Conservation (phyloP, 2,113 vertebrate genomes). For the Ceyx cyanopectus region DNA sequence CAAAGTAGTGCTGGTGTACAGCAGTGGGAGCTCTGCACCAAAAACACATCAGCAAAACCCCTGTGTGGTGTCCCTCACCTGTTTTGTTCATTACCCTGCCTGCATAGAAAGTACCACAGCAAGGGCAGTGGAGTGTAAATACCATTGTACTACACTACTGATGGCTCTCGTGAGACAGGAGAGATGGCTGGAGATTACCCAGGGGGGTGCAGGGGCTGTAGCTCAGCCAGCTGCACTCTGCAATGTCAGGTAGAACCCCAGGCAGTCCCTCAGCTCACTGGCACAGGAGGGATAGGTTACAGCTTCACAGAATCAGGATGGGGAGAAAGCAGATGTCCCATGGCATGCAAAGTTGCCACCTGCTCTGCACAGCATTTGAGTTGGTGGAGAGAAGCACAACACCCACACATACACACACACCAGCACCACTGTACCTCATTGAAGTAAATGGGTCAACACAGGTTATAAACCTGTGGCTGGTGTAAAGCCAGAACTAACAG, state of each 20-base stretch:
- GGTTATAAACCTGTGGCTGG: background rate
- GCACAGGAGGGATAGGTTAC: accelerated
- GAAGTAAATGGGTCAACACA: background rate
- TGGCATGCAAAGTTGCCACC: background rate
- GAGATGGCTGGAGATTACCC: background rate
- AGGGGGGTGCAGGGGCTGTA: background rate
- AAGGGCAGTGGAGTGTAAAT: background rate
- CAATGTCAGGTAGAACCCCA: background rate
- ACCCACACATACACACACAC: too few relatives aligned
- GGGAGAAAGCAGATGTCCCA: background rate
- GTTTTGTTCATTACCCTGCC: background rate
- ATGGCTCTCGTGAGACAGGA: accelerated
- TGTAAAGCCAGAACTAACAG: background rate
- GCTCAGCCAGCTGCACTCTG: background rate
- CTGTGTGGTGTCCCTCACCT: background rate
- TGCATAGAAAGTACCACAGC: background rate
- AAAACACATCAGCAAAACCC: background rate
- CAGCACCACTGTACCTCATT: background rate
- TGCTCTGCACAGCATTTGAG: background rate
- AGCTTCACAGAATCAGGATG: background rate
- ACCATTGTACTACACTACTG: background rate
- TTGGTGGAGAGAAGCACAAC: accelerated
- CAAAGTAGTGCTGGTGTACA: background rate
- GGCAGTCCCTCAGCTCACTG: background rate
- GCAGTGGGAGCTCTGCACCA: background rate